phyloP scores from a whole-genome alignment of 2,888 invertebrate species.

The Priapulus caudatus region DNA sequence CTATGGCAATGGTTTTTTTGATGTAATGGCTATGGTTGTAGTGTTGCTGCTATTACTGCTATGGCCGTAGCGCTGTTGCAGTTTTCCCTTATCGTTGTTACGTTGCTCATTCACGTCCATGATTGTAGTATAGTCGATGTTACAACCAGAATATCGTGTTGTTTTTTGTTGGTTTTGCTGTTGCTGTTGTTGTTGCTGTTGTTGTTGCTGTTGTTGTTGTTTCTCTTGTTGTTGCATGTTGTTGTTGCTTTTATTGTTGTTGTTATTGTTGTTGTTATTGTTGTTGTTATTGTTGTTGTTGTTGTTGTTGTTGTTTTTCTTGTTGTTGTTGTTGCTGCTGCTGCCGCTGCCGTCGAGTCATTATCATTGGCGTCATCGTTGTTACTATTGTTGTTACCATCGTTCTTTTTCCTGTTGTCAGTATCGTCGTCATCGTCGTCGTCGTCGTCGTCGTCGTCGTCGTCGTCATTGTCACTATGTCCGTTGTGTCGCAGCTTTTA shows the following conservation, averaged over 20 bases:
- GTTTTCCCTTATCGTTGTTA: too few species aligned
- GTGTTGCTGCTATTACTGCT: too few species aligned
- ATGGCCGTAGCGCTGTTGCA: too few species aligned
- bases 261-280: slow-evolving; percentile 3
- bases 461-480: background rate
- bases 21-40: too few species aligned
- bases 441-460: slow-evolving; percentile 1
- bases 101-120: too few species aligned
- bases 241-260: slow-evolving; percentile 3
- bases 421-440: background rate
- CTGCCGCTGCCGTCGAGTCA: background rate
- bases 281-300: slow-evolving; percentile 3
- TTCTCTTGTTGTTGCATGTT: background rate
- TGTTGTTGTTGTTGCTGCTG: slow-evolving; percentile 3
- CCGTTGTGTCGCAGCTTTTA: background rate
- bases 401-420: background rate
- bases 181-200: too few species aligned
- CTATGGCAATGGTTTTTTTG: too few species aligned
- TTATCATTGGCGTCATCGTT: background rate
- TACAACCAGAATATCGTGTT: too few species aligned
- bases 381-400: slow-evolving; percentile 3
- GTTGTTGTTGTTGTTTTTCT: background rate
- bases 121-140: too few species aligned
- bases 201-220: slow-evolving; percentile 1
- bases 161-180: too few species aligned